Evolutionary conservation across 2,888 invertebrate species (phyloP).

Genomic region (Sicus ferrugineus): DNA sequence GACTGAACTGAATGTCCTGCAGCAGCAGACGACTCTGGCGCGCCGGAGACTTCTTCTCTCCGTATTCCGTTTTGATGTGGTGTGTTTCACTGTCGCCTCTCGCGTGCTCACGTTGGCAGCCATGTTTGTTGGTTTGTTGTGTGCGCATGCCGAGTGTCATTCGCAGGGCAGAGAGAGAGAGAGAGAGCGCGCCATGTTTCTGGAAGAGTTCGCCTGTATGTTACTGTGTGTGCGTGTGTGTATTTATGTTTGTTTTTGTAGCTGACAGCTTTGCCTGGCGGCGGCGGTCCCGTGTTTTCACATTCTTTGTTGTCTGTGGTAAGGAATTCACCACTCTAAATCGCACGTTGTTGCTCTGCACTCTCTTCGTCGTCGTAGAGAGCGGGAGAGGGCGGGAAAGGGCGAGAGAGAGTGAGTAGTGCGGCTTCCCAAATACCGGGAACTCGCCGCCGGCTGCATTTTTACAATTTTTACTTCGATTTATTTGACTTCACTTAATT

Average conservation of each 20-base stretch:
- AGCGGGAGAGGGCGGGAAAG: no score
- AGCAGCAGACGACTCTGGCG: conserved; percentile 4
- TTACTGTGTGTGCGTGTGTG: not conserved
- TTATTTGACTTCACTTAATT: not conserved
- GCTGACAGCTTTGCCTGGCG: not conserved
- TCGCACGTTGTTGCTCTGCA: conserved; percentile 1
- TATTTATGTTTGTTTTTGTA: conserved; percentile 9
- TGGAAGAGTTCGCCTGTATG: no score
- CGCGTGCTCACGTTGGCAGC: conserved; percentile 42
- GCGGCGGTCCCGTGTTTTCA: conserved; percentile 1
- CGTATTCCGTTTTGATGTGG: conserved; percentile 43
- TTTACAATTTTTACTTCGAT: not conserved
- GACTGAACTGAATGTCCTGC: conserved; percentile 50
- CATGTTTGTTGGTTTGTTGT: conserved; percentile 42
- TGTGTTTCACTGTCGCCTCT: conserved; percentile 42
- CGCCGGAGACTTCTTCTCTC: conserved; percentile 19
- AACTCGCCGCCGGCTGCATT: not conserved
- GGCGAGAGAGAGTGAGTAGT: no score
- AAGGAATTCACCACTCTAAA: conserved; percentile 41
- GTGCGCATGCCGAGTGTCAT: conserved; percentile 56
- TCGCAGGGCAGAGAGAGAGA: no score
- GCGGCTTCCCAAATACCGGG: no score
- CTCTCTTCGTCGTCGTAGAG: conserved; percentile 12
- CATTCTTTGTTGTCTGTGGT: conserved; percentile 46
- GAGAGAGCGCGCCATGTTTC: no score